phyloP scores from a whole-genome alignment of 1,140 invertebrate genomes.

The Streblospio benedicti region DNA sequence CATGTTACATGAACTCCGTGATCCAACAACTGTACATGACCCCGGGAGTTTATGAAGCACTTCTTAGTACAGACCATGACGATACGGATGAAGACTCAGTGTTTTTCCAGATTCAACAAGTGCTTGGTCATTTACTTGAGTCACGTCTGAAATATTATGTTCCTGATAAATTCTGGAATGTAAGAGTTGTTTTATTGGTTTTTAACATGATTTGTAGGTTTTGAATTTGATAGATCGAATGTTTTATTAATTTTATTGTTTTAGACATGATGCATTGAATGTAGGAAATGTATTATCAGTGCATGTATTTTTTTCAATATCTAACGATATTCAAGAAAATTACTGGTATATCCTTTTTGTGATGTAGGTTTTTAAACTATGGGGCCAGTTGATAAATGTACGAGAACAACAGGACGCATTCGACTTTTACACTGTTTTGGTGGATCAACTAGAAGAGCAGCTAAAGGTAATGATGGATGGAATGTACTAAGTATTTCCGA shows the following conservation, averaged over 20 bases:
- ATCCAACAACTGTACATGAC: slow-evolving; percentile 46
- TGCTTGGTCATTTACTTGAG: slow-evolving; percentile 43
- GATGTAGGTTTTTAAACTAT: slow-evolving; percentile 48
- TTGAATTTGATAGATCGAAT: too few relatives aligned
- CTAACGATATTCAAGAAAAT: too few relatives aligned
- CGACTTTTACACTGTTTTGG: slow-evolving; percentile 96
- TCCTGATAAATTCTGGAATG: slow-evolving; percentile 45
- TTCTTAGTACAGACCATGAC: slow-evolving; percentile 30
- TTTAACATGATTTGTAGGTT: too few relatives aligned
- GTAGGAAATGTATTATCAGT: too few relatives aligned
- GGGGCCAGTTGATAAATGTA: slow-evolving; percentile 92
- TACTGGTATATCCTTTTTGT: too few relatives aligned
- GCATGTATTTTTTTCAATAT: too few relatives aligned
- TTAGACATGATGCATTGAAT: too few relatives aligned
- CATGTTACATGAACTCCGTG: slow-evolving; percentile 47
- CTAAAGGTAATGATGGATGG: slow-evolving; percentile 65
- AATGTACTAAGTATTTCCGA: background rate
- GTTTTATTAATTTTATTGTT: too few relatives aligned
- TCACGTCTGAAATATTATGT: slow-evolving; percentile 42
- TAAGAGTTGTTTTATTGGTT: too few relatives aligned
- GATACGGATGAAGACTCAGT: slow-evolving; percentile 41
- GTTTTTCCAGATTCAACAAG: slow-evolving; percentile 43
- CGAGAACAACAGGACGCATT: slow-evolving; percentile 97
- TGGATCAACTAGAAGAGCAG: slow-evolving; percentile 93
- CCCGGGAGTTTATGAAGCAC: slow-evolving; percentile 38